Conservation (phyloP, 2,113 vertebrate species). For the Regulus satrapa region DNA sequence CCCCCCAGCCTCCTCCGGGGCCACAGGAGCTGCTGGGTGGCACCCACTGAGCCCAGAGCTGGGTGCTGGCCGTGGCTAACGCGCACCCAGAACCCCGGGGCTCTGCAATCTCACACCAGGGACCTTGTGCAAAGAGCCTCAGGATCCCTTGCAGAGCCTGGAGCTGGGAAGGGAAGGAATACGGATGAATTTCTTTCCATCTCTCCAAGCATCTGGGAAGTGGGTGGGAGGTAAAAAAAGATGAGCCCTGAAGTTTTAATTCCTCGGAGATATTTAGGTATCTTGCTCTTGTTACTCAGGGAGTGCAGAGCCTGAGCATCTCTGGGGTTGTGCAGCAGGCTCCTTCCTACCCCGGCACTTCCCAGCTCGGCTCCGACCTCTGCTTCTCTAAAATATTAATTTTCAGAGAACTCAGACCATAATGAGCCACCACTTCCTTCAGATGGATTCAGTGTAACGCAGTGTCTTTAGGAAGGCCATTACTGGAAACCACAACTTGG, state of each 20-base stretch:
- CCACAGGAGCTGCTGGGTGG: fast-evolving
- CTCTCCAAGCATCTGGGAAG: constrained; percentile 59
- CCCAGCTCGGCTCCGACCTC: not conserved
- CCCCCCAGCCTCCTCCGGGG: not conserved
- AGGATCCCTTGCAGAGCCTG: not conserved
- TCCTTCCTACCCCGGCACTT: not conserved
- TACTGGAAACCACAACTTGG: not conserved
- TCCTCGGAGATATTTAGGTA: constrained; percentile 50
- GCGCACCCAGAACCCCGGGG: fast-evolving
- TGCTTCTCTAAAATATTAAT: not conserved
- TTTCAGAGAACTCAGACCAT: not conserved
- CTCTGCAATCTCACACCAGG: not conserved
- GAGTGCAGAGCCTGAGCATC: not conserved
- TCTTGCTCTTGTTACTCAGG: constrained; percentile 36
- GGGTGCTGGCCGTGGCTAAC: fast-evolving
- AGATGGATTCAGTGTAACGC: fast-evolving
- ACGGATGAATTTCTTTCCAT: not conserved
- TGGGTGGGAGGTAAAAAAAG: constrained; percentile 61
- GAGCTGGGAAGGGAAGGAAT: not conserved
- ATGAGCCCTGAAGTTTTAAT: constrained; percentile 55
- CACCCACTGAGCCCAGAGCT: fast-evolving
- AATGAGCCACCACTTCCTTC: not conserved
- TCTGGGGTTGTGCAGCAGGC: not conserved
- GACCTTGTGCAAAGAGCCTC: constrained; percentile 9
- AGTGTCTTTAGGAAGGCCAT: not conserved